A percentile compares a stretch with the other conserved stretches of the same genome.
Conservation (phyloP, 2,113 vertebrate genomes). For the Halcyon senegalensis region DNA sequence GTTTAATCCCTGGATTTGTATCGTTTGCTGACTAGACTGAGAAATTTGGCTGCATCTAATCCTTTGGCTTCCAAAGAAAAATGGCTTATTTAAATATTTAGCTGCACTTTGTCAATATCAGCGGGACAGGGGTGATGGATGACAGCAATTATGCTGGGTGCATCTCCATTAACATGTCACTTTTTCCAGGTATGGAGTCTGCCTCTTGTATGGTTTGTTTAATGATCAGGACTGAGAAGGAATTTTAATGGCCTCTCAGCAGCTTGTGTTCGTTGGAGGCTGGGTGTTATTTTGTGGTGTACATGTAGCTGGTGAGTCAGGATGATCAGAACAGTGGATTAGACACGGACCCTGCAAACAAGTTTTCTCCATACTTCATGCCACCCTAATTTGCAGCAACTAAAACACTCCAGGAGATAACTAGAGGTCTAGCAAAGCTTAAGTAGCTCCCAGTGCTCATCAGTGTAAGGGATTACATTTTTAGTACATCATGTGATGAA, state of each 20-base stretch:
- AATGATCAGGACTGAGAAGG: conserved; percentile 53
- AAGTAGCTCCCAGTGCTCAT: background rate
- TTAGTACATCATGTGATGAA: background rate
- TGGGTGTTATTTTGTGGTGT: background rate
- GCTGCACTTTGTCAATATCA: conserved; percentile 68
- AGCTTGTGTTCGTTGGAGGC: background rate
- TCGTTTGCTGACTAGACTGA: conserved; percentile 54
- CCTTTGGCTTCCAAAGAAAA: conserved; percentile 67
- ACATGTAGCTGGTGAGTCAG: background rate
- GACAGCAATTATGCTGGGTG: conserved; percentile 69
- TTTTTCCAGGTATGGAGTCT: conserved; percentile 60
- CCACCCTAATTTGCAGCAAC: background rate
- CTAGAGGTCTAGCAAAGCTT: background rate
- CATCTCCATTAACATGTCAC: conserved; percentile 68
- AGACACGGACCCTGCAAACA: background rate
- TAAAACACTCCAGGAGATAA: background rate
- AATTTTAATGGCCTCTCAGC: conserved; percentile 36
- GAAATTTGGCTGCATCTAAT: conserved; percentile 50
- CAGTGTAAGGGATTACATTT: background rate
- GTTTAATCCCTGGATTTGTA: conserved; percentile 54
- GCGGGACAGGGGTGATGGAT: conserved; percentile 66
- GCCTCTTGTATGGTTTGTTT: conserved; percentile 55
- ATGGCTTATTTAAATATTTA: conserved; percentile 77
- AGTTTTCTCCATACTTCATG: background rate
- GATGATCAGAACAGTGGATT: background rate